Conservation (phyloP, 2,113 vertebrate genomes). For the Platysteira castanea region DNA sequence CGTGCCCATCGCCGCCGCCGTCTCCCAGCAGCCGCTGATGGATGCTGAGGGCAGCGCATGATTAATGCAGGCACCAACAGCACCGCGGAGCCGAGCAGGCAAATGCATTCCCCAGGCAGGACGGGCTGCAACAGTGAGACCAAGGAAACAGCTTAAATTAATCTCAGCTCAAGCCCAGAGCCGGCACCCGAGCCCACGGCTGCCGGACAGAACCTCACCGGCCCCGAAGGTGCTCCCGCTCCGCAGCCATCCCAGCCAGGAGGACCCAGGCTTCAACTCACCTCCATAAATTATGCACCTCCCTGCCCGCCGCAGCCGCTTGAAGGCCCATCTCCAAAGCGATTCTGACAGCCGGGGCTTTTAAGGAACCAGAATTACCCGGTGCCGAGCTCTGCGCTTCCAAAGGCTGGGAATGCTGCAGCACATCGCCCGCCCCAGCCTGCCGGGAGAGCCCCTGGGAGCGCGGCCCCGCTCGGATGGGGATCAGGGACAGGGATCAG, state of each 20-base stretch:
- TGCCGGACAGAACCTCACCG: background rate
- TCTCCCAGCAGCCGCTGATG: background rate
- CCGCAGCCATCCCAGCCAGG: background rate
- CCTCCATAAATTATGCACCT: constrained; percentile 56
- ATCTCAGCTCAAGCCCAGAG: background rate
- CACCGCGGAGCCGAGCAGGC: background rate
- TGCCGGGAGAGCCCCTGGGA: background rate
- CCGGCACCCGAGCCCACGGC: background rate
- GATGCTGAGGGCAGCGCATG: background rate
- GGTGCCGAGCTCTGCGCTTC: background rate
- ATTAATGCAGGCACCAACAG: constrained; percentile 51
- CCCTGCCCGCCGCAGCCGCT: background rate
- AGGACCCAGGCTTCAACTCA: constrained; percentile 23
- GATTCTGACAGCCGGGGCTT: constrained; percentile 63
- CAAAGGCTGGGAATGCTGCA: background rate
- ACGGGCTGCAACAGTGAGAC: background rate
- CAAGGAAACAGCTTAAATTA: background rate
- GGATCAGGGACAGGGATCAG: background rate
- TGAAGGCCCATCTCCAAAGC: constrained; percentile 60
- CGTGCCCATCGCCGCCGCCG: background rate
- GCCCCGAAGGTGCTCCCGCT: background rate
- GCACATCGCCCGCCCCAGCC: background rate
- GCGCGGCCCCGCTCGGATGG: fast-evolving
- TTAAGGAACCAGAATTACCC: constrained; percentile 56
- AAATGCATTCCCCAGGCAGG: constrained; percentile 37